Evolutionary conservation across 2,113 vertebrate species (phyloP).

Genomic region (Cebidichthys violaceus): DNA sequence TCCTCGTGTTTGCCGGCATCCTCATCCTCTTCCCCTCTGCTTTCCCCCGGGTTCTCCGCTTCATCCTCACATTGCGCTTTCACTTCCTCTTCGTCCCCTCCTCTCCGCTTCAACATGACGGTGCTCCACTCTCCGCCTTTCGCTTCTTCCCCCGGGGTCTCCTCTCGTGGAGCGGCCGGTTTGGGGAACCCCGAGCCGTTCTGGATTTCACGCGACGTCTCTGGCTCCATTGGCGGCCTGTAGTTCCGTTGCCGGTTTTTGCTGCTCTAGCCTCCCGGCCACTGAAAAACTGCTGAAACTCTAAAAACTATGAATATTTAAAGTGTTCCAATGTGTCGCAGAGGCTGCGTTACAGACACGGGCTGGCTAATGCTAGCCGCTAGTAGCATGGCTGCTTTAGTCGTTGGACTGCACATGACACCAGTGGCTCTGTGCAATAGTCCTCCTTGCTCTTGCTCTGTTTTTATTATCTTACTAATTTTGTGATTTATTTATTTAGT

Average conservation of each 20-base stretch:
- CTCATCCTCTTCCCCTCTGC: slow-evolving; percentile 52
- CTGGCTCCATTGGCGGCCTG: slow-evolving; percentile 80
- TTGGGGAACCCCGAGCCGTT: slow-evolving; percentile 53
- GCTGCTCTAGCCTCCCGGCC: not conserved
- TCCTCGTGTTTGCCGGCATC: slow-evolving; percentile 76
- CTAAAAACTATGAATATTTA: not conserved
- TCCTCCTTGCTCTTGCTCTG: not conserved
- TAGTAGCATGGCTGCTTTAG: not conserved
- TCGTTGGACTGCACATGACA: not conserved
- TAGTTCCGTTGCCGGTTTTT: not conserved
- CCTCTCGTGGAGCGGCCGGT: slow-evolving; percentile 61
- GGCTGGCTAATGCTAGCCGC: not conserved
- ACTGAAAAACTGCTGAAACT: too few relatives aligned
- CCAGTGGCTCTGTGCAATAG: not conserved
- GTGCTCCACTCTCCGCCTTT: slow-evolving; percentile 41
- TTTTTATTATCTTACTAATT: not conserved
- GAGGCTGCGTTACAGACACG: not conserved
- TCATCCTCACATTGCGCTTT: slow-evolving; percentile 21
- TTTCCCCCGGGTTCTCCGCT: not conserved
- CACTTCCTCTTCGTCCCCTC: slow-evolving; percentile 35
- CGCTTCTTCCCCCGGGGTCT: slow-evolving; percentile 77
- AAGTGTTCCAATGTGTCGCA: not conserved
- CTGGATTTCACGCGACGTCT: slow-evolving; percentile 72
- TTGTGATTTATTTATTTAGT: not conserved
- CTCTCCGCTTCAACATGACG: slow-evolving; percentile 39